Base-by-base conservation (phyloP, 2,888 invertebrate species). In the Mallateleia sp. region DNA sequence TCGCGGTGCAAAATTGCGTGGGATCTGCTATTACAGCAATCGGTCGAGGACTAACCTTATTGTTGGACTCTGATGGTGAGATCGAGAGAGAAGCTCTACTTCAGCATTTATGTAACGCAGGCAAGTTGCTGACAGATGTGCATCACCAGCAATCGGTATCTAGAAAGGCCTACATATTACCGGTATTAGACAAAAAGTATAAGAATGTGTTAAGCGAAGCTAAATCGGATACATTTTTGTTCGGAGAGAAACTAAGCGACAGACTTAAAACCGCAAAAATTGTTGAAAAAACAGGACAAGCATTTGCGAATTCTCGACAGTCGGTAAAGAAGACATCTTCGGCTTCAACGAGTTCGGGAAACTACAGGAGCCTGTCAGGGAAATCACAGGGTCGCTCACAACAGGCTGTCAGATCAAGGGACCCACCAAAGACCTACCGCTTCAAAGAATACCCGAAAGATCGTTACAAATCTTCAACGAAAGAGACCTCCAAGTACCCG, bases 231-330 rank as follows among this genome's bases (percentile, higher is more conserved):
- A 38, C 24, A 2, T 20, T 66, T 15, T 20, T 60, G 20, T 60
- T 60, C 20, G 38, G 62, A 18, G 62, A 62, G 3, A n/a, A 25
- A 3, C 58, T 56, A 1, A 32, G 24, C 3, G 71, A 20, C 7
- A 56, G 58, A 56, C 15, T 71, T 1, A n/a, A 18, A 8, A 25
- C 42, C 0, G 71, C 71, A 22, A 71, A 71, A 45, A n/a, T 58
- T 4, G 2, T 24, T 15, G 56, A n/a, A 20, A 56, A 71, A 28
- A 25, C 25, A n/a, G 71, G 71, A n/a, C 71, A 71, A 25, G 58
- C 56, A 7, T 45, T 56, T 58, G 22, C 25, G 9, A 38, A 11
- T 38, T 11, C 5, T 11, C 38, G 38, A 9, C 38, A 11, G 11
- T 11, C 15, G 15, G 11, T 50, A 25, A 66, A 47, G 11, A 32